Conservation (phyloP, 2,797 vertebrate species). For the Gymnoscopelus microlampas region DNA sequence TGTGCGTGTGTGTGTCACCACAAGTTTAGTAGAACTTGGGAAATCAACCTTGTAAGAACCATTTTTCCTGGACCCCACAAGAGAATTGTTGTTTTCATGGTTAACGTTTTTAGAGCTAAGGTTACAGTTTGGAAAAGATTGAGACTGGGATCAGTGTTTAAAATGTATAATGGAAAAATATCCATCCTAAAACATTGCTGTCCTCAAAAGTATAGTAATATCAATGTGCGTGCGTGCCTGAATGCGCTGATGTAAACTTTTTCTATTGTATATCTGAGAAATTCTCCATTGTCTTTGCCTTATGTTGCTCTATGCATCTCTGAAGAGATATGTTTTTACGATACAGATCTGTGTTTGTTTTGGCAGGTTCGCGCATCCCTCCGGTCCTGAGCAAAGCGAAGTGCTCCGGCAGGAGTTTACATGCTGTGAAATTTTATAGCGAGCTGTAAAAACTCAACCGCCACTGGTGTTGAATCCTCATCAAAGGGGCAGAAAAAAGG, state of each 20-base stretch:
- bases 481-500: conserved; percentile 11
- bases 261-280: conserved; percentile 38
- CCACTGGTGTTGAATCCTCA: conserved; percentile 37
- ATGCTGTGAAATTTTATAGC: conserved; percentile 36
- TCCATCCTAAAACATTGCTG: too few species aligned
- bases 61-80: too few species aligned
- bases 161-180: too few species aligned
- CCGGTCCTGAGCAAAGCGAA: conserved; percentile 27
- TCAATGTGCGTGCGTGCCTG: not conserved
- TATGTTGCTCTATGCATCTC: conserved; percentile 44
- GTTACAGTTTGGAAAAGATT: too few species aligned
- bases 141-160: too few species aligned
- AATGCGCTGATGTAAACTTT: conserved; percentile 12
- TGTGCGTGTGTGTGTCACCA: too few species aligned
- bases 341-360: conserved; percentile 45
- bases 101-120: too few species aligned
- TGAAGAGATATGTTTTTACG: conserved; percentile 39
- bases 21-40: too few species aligned
- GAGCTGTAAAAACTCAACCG: conserved; percentile 36
- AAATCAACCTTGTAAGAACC: too few species aligned
- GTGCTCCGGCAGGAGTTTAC: conserved; percentile 45
- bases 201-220: too few species aligned
- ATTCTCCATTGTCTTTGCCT: conserved; percentile 22
- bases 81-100: too few species aligned
- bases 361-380: conserved; percentile 26